Conservation (phyloP, 2,888 invertebrate genomes). For the Idaea straminata region DNA sequence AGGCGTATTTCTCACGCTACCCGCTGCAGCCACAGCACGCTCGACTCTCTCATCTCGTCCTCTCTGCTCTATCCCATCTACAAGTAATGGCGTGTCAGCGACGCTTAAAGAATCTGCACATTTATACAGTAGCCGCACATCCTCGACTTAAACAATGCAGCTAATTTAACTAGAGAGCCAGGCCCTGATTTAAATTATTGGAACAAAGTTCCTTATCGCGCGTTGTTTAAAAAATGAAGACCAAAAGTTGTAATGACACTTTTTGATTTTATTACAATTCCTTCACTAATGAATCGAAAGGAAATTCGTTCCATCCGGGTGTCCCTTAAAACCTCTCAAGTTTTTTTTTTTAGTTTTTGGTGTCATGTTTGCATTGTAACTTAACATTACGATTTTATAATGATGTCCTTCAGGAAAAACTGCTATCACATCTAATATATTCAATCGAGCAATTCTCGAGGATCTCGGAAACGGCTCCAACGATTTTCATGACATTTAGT, state of each 20-base stretch:
- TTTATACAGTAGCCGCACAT: constrained; percentile 19
- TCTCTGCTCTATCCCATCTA: constrained; percentile 44
- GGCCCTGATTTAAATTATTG: background rate
- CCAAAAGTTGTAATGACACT: too few relatives aligned
- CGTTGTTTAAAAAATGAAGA: too few relatives aligned
- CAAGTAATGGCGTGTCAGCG: constrained; percentile 44
- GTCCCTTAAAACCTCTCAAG: too few relatives aligned
- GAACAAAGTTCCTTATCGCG: too few relatives aligned
- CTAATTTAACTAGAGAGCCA: background rate
- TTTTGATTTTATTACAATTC: too few relatives aligned
- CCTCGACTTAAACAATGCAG: constrained; percentile 14
- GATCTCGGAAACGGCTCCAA: too few relatives aligned
- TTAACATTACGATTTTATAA: background rate
- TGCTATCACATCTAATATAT: too few relatives aligned
- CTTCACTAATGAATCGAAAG: too few relatives aligned
- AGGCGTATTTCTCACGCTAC: constrained; percentile 72
- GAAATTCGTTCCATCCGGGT: too few relatives aligned
- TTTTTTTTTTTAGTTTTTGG: background rate
- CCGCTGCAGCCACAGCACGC: constrained; percentile 40
- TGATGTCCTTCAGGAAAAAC: too few relatives aligned
- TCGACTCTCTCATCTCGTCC: constrained; percentile 27
- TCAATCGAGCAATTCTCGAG: too few relatives aligned
- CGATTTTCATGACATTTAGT: too few relatives aligned
- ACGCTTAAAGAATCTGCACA: constrained; percentile 36
- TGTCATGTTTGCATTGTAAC: background rate